Evolutionary conservation across 2,888 invertebrate genomes (phyloP), one percentile per base, ranked within the genome.

Genomic region (Noctuana brunneofusca): DNA sequence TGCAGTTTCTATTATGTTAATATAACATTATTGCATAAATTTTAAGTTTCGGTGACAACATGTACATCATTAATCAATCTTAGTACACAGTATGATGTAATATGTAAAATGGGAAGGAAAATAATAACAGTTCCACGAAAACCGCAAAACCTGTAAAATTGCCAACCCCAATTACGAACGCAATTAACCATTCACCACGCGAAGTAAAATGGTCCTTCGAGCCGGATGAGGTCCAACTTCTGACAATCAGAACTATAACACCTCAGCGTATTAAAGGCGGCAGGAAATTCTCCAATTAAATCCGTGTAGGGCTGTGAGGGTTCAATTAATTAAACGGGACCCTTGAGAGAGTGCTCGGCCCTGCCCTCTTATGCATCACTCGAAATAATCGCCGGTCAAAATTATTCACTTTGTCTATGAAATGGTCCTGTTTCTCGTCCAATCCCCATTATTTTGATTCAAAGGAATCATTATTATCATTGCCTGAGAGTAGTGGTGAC

Each of bases 321-420:
- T 75, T 71, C 83, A 80, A 20, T 85, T 87, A 87, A 87, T 86
- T 87, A 87, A 84, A 83, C 74, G 73, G 71, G 75, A 50, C 62
- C 75, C 75, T 70, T 78, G 81, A 75, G 74, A 79, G 68, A 64
- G 69, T 68, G 65, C 68, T 70, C 65, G 71, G 69, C 67, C 65
- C 68, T 67, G 71, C 73, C 73, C 78, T 73, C 76, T 75, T 69
- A 71, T 72, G 63, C 57, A 67, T 69, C 79, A 75, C 86, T 86
- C 71, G 75, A 81, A 79, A 85, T 87, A 87, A 89, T 87, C 85
- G 82, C 73, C 72, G 81, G 76, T 76, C 77, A 78, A 82, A 84
- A 86, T 86, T 84, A 83, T 83, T 81, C 83, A 78, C 84, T 86
- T 83, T 83, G 82, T 53, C 57, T 63, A 55, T 57, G 57, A 58